These are phyloP conservation scores for Huso huso DNA, from an alignment of 2,797 vertebrate species.

Conservation along the genomic window DNA sequence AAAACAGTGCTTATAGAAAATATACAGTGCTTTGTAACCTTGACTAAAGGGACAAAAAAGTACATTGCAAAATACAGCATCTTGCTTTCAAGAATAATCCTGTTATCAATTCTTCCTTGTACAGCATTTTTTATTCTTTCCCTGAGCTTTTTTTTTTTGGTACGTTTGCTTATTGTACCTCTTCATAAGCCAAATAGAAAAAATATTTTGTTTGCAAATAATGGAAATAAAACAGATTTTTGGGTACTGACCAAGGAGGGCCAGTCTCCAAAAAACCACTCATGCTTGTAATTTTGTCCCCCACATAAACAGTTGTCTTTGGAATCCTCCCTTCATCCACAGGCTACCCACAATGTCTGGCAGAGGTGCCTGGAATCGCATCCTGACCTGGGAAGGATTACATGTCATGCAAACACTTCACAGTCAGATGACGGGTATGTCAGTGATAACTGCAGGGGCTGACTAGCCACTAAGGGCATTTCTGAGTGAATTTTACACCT, in stretches of 20 bases:
- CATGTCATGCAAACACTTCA: constrained; percentile 22
- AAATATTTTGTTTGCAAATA: no score
- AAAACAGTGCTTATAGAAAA: constrained; percentile 53
- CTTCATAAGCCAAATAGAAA: constrained; percentile 17
- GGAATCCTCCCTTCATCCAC: constrained; percentile 43
- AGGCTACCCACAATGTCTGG: constrained; percentile 38
- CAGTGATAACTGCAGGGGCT: no score
- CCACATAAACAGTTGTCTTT: constrained; percentile 46
- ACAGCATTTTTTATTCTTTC: constrained; percentile 16
- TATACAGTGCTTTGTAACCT: constrained; percentile 51
- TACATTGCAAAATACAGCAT: constrained; percentile 1
- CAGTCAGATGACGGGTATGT: no score
- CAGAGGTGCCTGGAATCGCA: constrained; percentile 29
- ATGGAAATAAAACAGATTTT: constrained; percentile 42
- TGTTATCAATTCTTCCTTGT: constrained; percentile 16
- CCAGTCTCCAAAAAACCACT: constrained; percentile 44
- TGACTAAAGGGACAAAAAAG: constrained; percentile 13
- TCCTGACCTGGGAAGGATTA: constrained; percentile 33
- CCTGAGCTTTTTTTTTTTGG: constrained; percentile 12
- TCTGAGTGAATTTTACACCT: no score
- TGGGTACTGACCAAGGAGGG: constrained; percentile 32
- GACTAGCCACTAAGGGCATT: no score
- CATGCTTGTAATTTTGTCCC: constrained; percentile 44
- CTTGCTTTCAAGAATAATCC: constrained; percentile 13
- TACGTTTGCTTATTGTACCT: constrained; percentile 9